phyloP scores from a whole-genome alignment of 1,140 invertebrate genomes.

The Anthonomus grandis region DNA sequence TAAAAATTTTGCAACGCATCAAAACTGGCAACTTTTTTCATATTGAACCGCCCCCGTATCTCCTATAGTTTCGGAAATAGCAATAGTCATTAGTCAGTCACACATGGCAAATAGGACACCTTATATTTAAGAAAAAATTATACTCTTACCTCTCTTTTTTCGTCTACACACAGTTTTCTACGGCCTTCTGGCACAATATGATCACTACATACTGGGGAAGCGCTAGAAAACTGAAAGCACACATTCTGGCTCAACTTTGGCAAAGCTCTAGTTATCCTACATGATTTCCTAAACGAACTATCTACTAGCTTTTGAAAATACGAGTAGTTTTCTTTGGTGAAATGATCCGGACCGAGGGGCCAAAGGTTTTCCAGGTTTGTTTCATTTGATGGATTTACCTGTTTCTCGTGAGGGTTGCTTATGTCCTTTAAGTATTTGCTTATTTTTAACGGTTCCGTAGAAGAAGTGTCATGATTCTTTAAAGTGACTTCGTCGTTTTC shows the following conservation, averaged over 20 bases:
- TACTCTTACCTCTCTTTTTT: conserved; percentile 15
- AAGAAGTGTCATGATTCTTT: no score
- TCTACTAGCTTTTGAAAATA: conserved; percentile 17
- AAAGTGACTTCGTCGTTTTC: not conserved
- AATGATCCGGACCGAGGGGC: not conserved
- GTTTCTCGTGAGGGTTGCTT: not conserved
- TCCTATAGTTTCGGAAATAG: no score
- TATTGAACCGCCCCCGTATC: no score
- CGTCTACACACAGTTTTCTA: conserved; percentile 1
- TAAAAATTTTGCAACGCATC: no score
- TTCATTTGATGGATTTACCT: not conserved
- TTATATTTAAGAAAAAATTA: no score
- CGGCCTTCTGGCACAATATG: conserved; percentile 37
- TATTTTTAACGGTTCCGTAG: not conserved
- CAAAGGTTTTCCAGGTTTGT: not conserved
- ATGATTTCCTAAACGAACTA: conserved; percentile 11
- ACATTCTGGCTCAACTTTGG: not conserved
- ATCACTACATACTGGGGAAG: conserved; percentile 38
- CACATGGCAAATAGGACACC: no score
- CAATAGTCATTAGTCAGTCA: no score
- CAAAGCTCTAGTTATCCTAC: conserved; percentile 14
- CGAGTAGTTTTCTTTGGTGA: conserved; percentile 8
- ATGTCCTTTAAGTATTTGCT: conserved; percentile 17
- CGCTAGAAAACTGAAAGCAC: conserved; percentile 5
- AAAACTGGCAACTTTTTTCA: no score